Percentiles rank a stretch among this genome's conserved stretches.
phyloP scores from a whole-genome alignment of 2,888 invertebrate species.

The Drosophila heteroneura region DNA sequence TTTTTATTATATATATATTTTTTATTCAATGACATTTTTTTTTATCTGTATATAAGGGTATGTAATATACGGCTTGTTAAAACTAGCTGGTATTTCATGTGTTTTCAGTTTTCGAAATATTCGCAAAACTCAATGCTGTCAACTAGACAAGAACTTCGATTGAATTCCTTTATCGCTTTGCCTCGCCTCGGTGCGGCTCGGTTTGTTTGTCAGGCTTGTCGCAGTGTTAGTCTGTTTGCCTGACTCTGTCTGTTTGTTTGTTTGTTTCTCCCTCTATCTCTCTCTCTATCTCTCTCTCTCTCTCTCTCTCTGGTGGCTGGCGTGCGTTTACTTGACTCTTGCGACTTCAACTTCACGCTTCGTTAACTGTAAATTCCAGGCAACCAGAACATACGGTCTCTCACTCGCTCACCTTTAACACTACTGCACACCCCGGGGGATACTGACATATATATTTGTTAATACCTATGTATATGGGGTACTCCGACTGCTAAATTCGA shows the following conservation, averaged over 20 bases:
- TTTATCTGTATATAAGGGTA: background rate
- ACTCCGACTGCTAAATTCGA: conserved; percentile 65
- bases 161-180: conserved; percentile 73
- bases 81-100: background rate
- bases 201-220: conserved; percentile 45
- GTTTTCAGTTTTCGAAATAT: conserved; percentile 52
- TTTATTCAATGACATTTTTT: too few relatives aligned
- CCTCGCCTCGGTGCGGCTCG: conserved; percentile 28
- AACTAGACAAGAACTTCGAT: conserved; percentile 74
- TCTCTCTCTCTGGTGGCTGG: background rate
- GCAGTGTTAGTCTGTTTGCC: conserved; percentile 16
- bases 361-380: conserved; percentile 76
- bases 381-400: conserved; percentile 58
- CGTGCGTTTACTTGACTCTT: conserved; percentile 48
- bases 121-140: conserved; percentile 69
- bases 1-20: background rate
- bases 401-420: conserved; percentile 39
- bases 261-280: background rate
- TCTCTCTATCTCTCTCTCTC: conserved; percentile 2
- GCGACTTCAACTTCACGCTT: conserved; percentile 71
- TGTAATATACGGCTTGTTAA: background rate
- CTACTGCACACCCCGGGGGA: conserved; percentile 5
- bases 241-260: conserved; percentile 19
- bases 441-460: conserved; percentile 64
- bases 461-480: conserved; percentile 59